phyloP scores from a whole-genome alignment of 2,797 vertebrate genomes.

The Diglossa cyanea region DNA sequence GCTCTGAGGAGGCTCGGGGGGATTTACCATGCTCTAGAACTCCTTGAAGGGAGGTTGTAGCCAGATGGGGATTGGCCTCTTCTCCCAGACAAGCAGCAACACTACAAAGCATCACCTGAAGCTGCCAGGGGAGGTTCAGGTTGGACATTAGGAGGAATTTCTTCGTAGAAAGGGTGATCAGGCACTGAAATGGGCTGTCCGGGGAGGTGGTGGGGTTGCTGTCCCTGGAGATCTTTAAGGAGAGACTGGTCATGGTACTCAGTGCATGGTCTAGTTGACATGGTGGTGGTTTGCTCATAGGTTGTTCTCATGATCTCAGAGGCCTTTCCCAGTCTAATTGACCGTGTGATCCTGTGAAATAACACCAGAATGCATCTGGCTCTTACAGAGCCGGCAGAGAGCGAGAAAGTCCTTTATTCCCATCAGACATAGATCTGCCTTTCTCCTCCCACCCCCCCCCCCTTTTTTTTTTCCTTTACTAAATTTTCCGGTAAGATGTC shows the following conservation, averaged over 20 bases:
- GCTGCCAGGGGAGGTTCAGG: neutral
- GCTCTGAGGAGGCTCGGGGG: neutral
- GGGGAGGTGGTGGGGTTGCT: neutral
- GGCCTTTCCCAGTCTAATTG: neutral
- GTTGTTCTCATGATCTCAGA: neutral
- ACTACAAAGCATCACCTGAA: neutral
- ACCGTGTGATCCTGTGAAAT: neutral
- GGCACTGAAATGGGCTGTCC: neutral
- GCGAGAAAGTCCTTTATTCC: rapidly evolving
- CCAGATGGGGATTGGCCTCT: neutral
- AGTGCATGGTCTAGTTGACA: neutral
- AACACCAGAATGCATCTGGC: neutral
- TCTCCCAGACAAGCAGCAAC: neutral
- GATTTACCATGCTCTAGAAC: neutral
- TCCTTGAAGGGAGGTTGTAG: neutral
- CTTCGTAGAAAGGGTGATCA: neutral
- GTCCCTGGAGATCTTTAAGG: neutral
- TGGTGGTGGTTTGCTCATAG: no score
- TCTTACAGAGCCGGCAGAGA: neutral
- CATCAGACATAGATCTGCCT: neutral
- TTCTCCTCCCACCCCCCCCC: rapidly evolving
- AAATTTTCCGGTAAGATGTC: neutral
- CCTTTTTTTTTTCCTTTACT: neutral
- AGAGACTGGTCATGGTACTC: no score
- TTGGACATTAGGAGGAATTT: neutral